Evolutionary conservation across 1,140 invertebrate genomes (phyloP), one percentile per base, ranked within the genome.

Genomic region (Telenomus remus): DNA sequence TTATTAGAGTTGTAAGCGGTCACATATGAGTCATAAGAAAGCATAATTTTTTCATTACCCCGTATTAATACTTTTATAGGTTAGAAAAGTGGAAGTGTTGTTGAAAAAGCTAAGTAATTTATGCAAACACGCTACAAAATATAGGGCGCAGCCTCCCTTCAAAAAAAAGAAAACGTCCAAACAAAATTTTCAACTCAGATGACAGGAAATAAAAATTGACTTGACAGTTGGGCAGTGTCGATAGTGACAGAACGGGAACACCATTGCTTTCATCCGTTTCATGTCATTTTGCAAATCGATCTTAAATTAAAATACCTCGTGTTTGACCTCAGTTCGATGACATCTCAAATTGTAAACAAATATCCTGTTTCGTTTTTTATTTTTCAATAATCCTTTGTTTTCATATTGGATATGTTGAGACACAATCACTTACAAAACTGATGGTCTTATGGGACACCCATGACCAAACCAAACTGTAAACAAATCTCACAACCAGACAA

Each of bases 291-390:
- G n/a, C 54, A 64, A 63, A 47, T 64, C 0, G 16, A 27, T 4
- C 37, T 56, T 66, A 49, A 70, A 61, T 70, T 61, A 70, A 70
- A 70, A 70, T 61, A 70, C 56, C 66, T 70, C 37, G 27, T 54
- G 56, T 55, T 55, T 55, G 56, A 70, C 66, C 44, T 70, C 19
- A 13, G 33, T 16, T 35, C 11, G 42, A 57, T 57, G 54, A 51
- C 27, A 68, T 57, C 37, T 9, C 1, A 39, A 39, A 9, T 9
- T 34, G 56, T 53, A 65, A 66, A 66, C 54, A 56, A 66, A 57
- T 53, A 57, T 35, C 50, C n/a, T n/a, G n/a, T n/a, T n/a, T n/a
- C n/a, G n/a, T n/a, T n/a, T n/a, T 51, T 48, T 54, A 47, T 37
- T n/a, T 34, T 14, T 43, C 48, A 12, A n/a, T 39, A 39, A 39